Conservation (phyloP, 2,888 invertebrate genomes). For the Tachina fera region DNA sequence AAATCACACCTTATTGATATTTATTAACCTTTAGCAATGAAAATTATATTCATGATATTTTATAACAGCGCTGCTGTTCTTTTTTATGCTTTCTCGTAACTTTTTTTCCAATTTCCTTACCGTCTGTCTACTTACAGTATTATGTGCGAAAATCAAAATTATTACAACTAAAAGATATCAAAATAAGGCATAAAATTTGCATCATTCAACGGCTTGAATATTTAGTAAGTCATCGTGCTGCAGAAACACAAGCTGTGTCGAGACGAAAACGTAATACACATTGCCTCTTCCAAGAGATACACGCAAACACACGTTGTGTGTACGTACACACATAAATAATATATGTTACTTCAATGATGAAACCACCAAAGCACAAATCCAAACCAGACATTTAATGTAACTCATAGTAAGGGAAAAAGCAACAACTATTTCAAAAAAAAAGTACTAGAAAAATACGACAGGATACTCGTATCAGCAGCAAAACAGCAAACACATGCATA, state of each 20-base stretch:
- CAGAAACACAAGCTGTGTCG: constrained; percentile 30
- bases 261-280: constrained; percentile 31
- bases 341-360: constrained; percentile 75
- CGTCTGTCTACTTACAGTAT: constrained; percentile 59
- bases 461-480: constrained; percentile 20
- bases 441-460: constrained; percentile 47
- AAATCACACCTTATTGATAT: constrained; percentile 71
- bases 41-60: constrained; percentile 64
- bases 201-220: constrained; percentile 65
- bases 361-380: constrained; percentile 75
- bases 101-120: constrained; percentile 27
- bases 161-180: constrained; percentile 68
- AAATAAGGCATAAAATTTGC: constrained; percentile 71
- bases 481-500: not conserved
- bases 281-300: constrained; percentile 21
- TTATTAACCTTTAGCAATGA: constrained; percentile 69
- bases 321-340: constrained; percentile 66
- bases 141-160: constrained; percentile 70
- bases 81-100: constrained; percentile 31
- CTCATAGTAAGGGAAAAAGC: constrained; percentile 40
- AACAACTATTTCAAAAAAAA: constrained; percentile 25
- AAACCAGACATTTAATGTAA: constrained; percentile 76
- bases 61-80: constrained; percentile 20
- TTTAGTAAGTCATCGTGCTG: constrained; percentile 40
- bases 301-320: constrained; percentile 40